These are phyloP conservation scores for Dryobotodes eremita DNA, from an alignment of 2,888 invertebrate species.

Conservation along the genomic window DNA sequence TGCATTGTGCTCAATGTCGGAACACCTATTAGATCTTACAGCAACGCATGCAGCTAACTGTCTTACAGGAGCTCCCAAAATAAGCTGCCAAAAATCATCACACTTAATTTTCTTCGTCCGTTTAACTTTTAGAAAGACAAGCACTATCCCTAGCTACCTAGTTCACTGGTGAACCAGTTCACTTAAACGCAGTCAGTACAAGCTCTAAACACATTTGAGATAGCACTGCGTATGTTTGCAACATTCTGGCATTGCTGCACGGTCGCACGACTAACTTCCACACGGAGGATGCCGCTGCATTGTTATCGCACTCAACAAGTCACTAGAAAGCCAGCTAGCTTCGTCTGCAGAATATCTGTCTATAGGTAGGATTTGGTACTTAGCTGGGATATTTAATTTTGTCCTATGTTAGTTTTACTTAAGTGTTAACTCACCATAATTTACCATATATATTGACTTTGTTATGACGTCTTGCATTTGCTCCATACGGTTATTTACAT, in stretches of 20 bases:
- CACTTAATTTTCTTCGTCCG: not conserved
- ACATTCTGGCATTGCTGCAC: slow-evolving; percentile 28
- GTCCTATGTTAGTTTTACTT: not conserved
- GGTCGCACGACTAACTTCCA: slow-evolving; percentile 30
- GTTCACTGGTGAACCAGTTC: not conserved
- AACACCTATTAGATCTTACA: not conserved
- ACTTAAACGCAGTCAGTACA: slow-evolving; percentile 5
- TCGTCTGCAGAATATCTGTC: slow-evolving; percentile 24
- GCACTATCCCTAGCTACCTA: not conserved
- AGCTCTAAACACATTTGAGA: slow-evolving; percentile 31
- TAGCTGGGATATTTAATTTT: slow-evolving; percentile 11
- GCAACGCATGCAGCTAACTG: no score
- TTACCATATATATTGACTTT: not conserved
- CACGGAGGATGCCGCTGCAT: slow-evolving; percentile 32
- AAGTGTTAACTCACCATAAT: not conserved
- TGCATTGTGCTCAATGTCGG: not conserved
- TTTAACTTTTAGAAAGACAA: not conserved
- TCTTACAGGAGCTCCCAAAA: not conserved
- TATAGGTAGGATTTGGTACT: slow-evolving; percentile 4
- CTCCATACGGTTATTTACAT: not conserved
- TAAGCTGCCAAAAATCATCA: not conserved
- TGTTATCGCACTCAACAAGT: slow-evolving; percentile 57
- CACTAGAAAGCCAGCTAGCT: slow-evolving; percentile 30
- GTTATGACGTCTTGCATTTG: not conserved
- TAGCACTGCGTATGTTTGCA: slow-evolving; percentile 24